These are phyloP conservation scores for Elachura formosa DNA, from an alignment of 2,113 vertebrate genomes.

Conservation along the genomic window DNA sequence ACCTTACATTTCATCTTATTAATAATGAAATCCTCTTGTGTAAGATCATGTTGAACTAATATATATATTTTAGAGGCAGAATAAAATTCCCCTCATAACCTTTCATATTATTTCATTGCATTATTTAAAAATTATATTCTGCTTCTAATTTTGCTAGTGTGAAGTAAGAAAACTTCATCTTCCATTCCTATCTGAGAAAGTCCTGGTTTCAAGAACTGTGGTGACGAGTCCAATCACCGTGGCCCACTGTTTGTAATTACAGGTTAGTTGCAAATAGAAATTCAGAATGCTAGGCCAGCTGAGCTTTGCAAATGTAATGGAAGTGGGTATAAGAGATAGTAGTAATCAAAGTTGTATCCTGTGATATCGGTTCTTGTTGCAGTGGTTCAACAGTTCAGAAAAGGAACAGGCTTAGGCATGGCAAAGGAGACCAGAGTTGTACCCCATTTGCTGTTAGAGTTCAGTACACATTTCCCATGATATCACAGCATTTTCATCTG, in stretches of 20 bases:
- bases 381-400: not conserved
- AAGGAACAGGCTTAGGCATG: not conserved
- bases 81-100: not conserved
- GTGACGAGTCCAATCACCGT: not conserved
- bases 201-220: not conserved
- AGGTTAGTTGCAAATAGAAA: not conserved
- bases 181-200: not conserved
- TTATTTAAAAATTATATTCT: not conserved
- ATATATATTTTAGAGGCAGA: conserved; percentile 8
- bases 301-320: not conserved
- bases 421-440: not conserved
- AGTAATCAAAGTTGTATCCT: not conserved
- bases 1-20: conserved; percentile 43
- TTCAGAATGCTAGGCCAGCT: not conserved
- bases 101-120: not conserved
- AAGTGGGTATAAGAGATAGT: not conserved
- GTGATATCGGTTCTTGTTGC: not conserved
- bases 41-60: conserved; percentile 12
- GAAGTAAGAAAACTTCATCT: not conserved
- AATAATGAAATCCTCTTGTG: conserved; percentile 48
- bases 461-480: not conserved
- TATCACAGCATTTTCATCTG: not conserved
- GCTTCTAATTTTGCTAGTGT: not conserved
- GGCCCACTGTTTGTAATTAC: not conserved
- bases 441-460: not conserved